These are phyloP conservation scores for Pocillopora meandrina DNA, from an alignment of 92 coral and sea anemone species.

Conservation along the genomic window DNA sequence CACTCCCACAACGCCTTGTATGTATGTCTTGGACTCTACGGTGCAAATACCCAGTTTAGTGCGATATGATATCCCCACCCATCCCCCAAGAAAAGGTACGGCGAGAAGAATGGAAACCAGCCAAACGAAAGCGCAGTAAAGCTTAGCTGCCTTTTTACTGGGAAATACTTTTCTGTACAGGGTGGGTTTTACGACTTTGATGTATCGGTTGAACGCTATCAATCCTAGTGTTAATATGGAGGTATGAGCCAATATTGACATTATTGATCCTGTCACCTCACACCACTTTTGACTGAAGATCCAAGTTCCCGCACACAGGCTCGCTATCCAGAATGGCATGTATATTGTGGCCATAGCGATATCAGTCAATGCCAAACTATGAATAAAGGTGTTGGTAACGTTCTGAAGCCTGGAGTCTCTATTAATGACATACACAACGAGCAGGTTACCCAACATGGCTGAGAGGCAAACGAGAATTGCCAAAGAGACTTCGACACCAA, in stretches of 20 bases:
- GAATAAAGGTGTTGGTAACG: slow-evolving; percentile 55
- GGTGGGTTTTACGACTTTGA: slow-evolving; percentile 49
- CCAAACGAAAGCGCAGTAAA: slow-evolving; percentile 50
- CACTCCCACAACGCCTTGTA: slow-evolving; percentile 30
- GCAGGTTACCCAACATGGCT: no score
- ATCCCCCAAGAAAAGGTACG: slow-evolving; percentile 61
- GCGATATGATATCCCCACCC: slow-evolving; percentile 61
- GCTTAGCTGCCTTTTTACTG: slow-evolving; percentile 37
- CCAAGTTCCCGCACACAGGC: slow-evolving; percentile 53
- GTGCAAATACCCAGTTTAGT: slow-evolving; percentile 45
- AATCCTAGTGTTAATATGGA: slow-evolving; percentile 59
- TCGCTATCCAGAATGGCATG: slow-evolving; percentile 69
- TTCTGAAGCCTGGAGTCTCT: no score
- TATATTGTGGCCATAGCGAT: slow-evolving; percentile 45
- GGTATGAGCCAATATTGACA: slow-evolving; percentile 45
- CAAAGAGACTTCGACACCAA: no score
- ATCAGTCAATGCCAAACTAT: slow-evolving; percentile 70
- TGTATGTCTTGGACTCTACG: slow-evolving; percentile 49
- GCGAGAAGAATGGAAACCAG: slow-evolving; percentile 43
- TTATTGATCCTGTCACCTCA: slow-evolving; percentile 38
- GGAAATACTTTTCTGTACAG: slow-evolving; percentile 48
- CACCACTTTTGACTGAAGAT: slow-evolving; percentile 34
- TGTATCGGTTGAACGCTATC: slow-evolving; percentile 56
- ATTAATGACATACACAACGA: no score
- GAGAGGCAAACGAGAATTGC: no score